These are phyloP conservation scores for Ploceus nigricollis DNA, from an alignment of 2,113 vertebrate genomes.

Conservation along the genomic window DNA sequence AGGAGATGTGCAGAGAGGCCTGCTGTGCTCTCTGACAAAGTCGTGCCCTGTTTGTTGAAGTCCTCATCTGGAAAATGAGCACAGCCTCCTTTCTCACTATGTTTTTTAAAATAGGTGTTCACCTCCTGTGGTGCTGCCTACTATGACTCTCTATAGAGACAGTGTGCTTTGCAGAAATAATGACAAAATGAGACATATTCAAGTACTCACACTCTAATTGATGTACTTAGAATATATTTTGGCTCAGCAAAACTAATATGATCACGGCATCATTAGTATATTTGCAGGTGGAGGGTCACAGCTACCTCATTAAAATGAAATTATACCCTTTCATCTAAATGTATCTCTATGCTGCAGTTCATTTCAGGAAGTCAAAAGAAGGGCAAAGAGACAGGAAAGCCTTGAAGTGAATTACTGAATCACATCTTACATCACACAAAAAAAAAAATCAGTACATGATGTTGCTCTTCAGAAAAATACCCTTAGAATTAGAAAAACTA, in stretches of 20 bases:
- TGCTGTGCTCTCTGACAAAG: neutral
- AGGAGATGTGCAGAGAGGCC: neutral
- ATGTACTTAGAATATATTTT: neutral
- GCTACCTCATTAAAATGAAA: neutral
- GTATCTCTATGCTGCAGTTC: neutral
- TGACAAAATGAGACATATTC: neutral
- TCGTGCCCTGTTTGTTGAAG: neutral
- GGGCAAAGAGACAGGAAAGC: neutral
- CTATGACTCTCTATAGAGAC: neutral
- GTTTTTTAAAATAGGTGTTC: neutral
- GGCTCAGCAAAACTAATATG: neutral
- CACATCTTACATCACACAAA: neutral
- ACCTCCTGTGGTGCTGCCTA: neutral
- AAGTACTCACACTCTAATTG: neutral
- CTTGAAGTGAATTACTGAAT: neutral
- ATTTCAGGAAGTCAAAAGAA: neutral
- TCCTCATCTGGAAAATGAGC: neutral
- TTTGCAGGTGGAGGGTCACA: neutral
- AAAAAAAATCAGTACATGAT: neutral
- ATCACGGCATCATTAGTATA: neutral
- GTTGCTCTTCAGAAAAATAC: neutral
- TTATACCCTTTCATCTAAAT: neutral
- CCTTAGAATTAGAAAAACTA: neutral
- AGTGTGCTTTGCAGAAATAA: neutral
- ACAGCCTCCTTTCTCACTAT: neutral